Conservation (phyloP, 2,888 invertebrate species). For the Noctua janthe region DNA sequence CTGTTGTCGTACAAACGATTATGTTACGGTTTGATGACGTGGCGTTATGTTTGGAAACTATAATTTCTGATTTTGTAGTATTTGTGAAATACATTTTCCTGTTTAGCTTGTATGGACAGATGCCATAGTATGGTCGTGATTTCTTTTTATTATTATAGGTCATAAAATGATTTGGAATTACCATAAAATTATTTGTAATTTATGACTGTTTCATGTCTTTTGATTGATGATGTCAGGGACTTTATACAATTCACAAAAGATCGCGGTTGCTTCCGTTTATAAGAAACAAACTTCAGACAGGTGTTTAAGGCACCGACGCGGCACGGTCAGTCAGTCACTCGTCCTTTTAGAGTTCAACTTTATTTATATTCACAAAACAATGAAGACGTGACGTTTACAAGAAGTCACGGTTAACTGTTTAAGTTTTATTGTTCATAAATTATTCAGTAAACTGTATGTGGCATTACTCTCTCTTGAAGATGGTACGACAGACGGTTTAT, state of each 20-base stretch:
- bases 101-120: background rate
- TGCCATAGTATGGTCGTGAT: background rate
- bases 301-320: slow-evolving; percentile 45
- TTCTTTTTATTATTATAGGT: background rate
- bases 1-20: slow-evolving; percentile 54
- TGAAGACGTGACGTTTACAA: slow-evolving; percentile 35
- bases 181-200: slow-evolving; percentile 5
- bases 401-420: slow-evolving; percentile 51
- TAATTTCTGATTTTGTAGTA: background rate
- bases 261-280: slow-evolving; percentile 9
- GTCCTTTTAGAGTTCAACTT: slow-evolving; percentile 36
- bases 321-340: slow-evolving; percentile 44
- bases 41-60: background rate
- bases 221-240: slow-evolving; percentile 22
- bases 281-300: slow-evolving; percentile 27
- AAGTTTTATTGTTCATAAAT: slow-evolving; percentile 48
- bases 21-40: slow-evolving; percentile 36
- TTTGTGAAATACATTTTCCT: background rate
- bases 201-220: background rate
- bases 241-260: slow-evolving; percentile 12
- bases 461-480: slow-evolving; percentile 40
- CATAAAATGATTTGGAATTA: background rate
- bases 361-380: slow-evolving; percentile 48
- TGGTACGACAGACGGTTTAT: slow-evolving; percentile 39
- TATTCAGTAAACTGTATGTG: slow-evolving; percentile 39